Base-by-base conservation (phyloP, 2,113 vertebrate species). In the Pipa parva region DNA sequence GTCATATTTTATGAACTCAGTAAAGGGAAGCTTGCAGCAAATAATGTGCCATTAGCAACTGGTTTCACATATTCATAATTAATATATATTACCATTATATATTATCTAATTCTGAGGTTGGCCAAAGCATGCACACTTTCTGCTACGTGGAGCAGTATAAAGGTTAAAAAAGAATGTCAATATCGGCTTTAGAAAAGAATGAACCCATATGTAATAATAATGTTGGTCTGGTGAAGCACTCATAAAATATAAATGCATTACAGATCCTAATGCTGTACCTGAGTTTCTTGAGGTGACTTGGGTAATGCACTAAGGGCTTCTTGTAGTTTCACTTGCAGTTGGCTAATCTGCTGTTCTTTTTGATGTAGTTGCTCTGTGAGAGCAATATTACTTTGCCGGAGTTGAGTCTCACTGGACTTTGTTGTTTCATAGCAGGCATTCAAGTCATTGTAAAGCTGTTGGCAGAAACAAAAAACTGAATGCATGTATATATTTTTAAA, bases 401-500 rank as follows among this genome's bases (percentile, higher is more conserved):
- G 88, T 59, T 84, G 77, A 75, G 82, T 77, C 83, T 95, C 92
- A 73, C 76, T 92, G 73, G 81, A 79, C 75, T 91, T 78, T 42
- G 91, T 81, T 45, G 86, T 82, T 85, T 94, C 92, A 86, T 94
- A 92, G 79, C 88, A 89, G 70, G 81, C 77, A 78, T 85, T 88
- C 82, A 97, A 82, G 62, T 95, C 91, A 6, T 79, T 91, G 81
- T 94, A 93, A 67, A 95, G 84, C 95, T 97, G 83, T 81, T 71
- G 63, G 29, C 73, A 5, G 64, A 37, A 61, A 39, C 18, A 65
- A 36, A 77, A 10, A 31, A 31, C 5, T 31, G 29, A 31, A 31
- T 31, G 29, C 29, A 31, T 6, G 5, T 31, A 10, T 31, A 10
- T 31, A 6, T 31, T 31, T 5, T 31, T 31, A 31, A 5, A 31